Evolutionary conservation across 2,888 invertebrate genomes (phyloP).

Genomic region (Drosophila cyrtoloma): DNA sequence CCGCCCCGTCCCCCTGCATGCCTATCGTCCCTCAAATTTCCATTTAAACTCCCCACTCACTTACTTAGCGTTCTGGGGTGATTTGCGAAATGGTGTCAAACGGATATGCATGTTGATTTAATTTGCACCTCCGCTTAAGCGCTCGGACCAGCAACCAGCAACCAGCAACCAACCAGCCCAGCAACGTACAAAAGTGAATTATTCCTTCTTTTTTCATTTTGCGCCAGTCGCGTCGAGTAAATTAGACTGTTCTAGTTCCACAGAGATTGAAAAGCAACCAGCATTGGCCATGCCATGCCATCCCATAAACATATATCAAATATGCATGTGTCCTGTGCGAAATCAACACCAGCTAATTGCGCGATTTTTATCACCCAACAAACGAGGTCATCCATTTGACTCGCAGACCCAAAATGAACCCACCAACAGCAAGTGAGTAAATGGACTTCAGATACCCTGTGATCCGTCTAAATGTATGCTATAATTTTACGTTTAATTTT

Average conservation of each 20-base stretch:
- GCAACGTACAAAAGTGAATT: constrained; percentile 59
- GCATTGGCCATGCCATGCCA: background rate
- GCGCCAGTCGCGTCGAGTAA: constrained; percentile 59
- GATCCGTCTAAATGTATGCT: background rate
- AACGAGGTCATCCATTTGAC: constrained; percentile 64
- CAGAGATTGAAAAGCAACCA: constrained; percentile 5
- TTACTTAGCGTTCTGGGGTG: constrained; percentile 27
- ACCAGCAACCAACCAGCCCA: constrained; percentile 7
- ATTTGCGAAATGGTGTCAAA: constrained; percentile 80
- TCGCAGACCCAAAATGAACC: constrained; percentile 1
- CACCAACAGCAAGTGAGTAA: background rate
- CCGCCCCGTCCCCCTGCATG: background rate
- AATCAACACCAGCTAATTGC: constrained; percentile 77
- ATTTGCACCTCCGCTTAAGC: constrained; percentile 80
- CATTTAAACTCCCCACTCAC: constrained; percentile 29
- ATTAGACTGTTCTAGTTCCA: constrained; percentile 70
- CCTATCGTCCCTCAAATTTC: background rate
- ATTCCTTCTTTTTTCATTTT: constrained; percentile 52
- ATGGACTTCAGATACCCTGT: constrained; percentile 12
- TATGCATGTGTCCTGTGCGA: constrained; percentile 77
- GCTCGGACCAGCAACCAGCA: constrained; percentile 43
- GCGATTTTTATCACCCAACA: constrained; percentile 70
- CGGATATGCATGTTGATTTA: constrained; percentile 82
- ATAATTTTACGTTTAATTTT: background rate
- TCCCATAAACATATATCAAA: constrained; percentile 33